Percentiles rank a stretch among this genome's conserved stretches.
Conservation (phyloP, 2,113 vertebrate genomes). For the Scatophagus argus region DNA sequence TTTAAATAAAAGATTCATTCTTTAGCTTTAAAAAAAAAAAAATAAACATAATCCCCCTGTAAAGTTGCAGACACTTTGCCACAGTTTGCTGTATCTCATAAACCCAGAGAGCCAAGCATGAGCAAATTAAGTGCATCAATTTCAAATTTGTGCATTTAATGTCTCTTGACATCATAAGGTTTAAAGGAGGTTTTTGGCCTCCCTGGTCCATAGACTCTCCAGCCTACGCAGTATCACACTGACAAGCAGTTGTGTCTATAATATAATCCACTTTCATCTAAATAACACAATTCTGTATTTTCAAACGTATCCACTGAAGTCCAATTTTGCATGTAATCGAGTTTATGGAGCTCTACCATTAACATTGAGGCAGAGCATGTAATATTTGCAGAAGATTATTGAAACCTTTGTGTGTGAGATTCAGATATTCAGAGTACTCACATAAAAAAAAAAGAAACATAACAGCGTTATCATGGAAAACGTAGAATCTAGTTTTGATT, state of each 20-base stretch:
- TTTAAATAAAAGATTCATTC: conserved; percentile 52
- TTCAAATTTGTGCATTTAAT: conserved; percentile 35
- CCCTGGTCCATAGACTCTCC: not conserved
- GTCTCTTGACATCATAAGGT: conserved; percentile 20
- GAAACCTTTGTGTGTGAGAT: not conserved
- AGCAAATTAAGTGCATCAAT: conserved; percentile 33
- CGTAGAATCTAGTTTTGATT: not conserved
- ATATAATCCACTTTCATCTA: not conserved
- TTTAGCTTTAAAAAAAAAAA: too few species aligned
- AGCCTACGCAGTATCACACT: conserved; percentile 3
- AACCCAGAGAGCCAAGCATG: conserved; percentile 28
- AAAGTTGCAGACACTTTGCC: conserved; percentile 46
- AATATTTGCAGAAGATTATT: not conserved
- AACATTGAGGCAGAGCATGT: not conserved
- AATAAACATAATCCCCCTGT: conserved; percentile 29
- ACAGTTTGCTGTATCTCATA: conserved; percentile 36
- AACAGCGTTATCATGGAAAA: not conserved
- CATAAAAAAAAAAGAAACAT: too few species aligned
- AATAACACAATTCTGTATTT: not conserved
- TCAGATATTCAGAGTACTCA: not conserved
- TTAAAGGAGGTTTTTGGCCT: not conserved
- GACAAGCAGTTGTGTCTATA: not conserved
- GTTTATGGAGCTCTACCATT: not conserved
- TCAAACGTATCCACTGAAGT: not conserved
- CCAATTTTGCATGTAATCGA: not conserved